phyloP scores from a whole-genome alignment of 2,797 vertebrate genomes.

The Xenops minutus region DNA sequence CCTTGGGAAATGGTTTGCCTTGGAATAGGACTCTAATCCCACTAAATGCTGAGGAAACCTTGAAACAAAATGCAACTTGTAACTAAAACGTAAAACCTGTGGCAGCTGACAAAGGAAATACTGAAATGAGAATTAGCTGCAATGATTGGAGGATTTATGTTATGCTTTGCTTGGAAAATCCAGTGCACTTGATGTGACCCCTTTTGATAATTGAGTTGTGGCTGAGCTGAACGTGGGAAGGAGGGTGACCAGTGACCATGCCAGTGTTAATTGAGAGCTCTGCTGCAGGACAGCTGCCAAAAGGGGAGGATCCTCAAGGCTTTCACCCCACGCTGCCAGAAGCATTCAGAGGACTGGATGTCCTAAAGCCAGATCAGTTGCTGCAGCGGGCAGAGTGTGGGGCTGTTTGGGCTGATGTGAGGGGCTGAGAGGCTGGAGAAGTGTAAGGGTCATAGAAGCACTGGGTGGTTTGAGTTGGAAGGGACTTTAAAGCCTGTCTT shows the following conservation, averaged over 20 bases:
- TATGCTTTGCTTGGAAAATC: constrained; percentile 6
- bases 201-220: neutral
- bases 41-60: neutral
- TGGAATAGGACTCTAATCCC: neutral
- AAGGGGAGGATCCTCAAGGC: neutral
- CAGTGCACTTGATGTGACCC: neutral
- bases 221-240: neutral
- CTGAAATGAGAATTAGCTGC: neutral
- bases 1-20: neutral
- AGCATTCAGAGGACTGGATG: fast-evolving
- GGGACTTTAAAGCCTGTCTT: too few species aligned
- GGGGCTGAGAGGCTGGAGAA: neutral
- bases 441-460: too few species aligned
- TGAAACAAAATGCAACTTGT: neutral
- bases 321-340: neutral
- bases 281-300: neutral
- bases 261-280: neutral
- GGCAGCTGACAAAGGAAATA: neutral
- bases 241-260: neutral
- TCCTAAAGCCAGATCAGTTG: fast-evolving
- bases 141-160: neutral
- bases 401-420: neutral
- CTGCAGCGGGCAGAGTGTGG: fast-evolving
- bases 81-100: neutral
- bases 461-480: neutral